phyloP scores from a whole-genome alignment of 2,888 invertebrate genomes.

The Ganaspis brasiliensis region DNA sequence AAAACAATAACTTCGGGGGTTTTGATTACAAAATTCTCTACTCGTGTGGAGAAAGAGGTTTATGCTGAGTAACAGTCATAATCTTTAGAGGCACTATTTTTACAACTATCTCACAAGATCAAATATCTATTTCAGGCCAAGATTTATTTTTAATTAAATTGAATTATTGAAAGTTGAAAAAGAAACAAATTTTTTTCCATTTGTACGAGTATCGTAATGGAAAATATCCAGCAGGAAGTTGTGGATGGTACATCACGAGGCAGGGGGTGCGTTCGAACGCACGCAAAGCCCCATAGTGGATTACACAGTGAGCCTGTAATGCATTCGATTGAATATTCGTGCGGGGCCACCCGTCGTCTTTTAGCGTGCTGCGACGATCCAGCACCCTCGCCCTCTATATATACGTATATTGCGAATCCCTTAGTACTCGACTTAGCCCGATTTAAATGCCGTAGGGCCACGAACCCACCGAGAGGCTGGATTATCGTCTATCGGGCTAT shows the following conservation, averaged over 20 bases:
- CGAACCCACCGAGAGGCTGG: conserved; percentile 60
- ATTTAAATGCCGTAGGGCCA: conserved; percentile 67
- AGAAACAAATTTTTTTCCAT: conserved; percentile 7
- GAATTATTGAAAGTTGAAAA: conserved; percentile 11
- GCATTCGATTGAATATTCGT: conserved; percentile 76
- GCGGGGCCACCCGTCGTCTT: conserved; percentile 68
- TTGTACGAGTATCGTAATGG: conserved; percentile 30
- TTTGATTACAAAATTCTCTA: conserved; percentile 12
- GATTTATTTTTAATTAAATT: conserved; percentile 32
- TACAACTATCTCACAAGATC: too few relatives aligned
- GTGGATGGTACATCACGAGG: conserved; percentile 38
- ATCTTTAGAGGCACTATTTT: too few relatives aligned
- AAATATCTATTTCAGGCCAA: too few relatives aligned
- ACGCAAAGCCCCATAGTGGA: conserved; percentile 55
- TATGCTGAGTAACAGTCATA: neutral
- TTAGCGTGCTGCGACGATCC: conserved; percentile 56
- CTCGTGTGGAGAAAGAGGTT: neutral
- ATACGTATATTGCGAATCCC: conserved; percentile 39
- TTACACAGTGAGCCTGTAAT: conserved; percentile 69
- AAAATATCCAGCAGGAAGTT: conserved; percentile 37
- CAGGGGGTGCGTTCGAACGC: conserved; percentile 41
- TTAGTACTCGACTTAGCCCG: conserved; percentile 49
- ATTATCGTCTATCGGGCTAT: conserved; percentile 66
- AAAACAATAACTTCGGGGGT: neutral
- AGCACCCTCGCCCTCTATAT: conserved; percentile 15